Conservation (phyloP, 2,888 invertebrate genomes). For the Dermolepida albohirtum region DNA sequence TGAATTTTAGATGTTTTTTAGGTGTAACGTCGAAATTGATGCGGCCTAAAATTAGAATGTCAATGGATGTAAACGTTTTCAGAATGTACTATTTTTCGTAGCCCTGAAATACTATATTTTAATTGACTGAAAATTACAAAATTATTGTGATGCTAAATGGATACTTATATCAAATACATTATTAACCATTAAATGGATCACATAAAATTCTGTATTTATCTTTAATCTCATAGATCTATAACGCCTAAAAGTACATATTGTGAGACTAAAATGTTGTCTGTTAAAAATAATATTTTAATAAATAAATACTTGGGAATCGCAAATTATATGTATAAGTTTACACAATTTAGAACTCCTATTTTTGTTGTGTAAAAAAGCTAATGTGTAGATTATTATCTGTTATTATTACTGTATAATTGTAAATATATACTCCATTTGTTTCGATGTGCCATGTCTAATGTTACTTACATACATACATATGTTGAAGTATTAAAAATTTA, state of each 20-base stretch:
- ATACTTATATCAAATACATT: constrained; percentile 26
- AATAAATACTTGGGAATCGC: constrained; percentile 4
- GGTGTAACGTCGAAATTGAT: background rate
- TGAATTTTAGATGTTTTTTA: no score
- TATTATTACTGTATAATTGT: constrained; percentile 33
- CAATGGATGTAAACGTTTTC: constrained; percentile 1
- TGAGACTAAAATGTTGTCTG: constrained; percentile 19
- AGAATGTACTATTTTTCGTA: background rate
- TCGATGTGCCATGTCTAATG: constrained; percentile 41
- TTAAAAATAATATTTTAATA: constrained; percentile 30
- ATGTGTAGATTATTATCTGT: constrained; percentile 2
- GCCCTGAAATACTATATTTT: background rate
- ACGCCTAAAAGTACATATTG: constrained; percentile 20
- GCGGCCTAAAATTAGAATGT: constrained; percentile 17
- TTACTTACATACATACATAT: constrained; percentile 21
- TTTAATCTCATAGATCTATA: constrained; percentile 27
- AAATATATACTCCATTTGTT: constrained; percentile 39
- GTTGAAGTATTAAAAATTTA: constrained; percentile 12
- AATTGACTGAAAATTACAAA: constrained; percentile 34
- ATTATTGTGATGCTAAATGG: constrained; percentile 33
- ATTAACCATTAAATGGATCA: constrained; percentile 7
- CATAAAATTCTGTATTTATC: constrained; percentile 18
- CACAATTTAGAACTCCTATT: no score
- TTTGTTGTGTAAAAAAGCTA: constrained; percentile 6
- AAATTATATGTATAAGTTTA: constrained; percentile 1